These are phyloP conservation scores for Acropora tenuis DNA, from an alignment of 64 coral and sea anemone species.

Conservation along the genomic window DNA sequence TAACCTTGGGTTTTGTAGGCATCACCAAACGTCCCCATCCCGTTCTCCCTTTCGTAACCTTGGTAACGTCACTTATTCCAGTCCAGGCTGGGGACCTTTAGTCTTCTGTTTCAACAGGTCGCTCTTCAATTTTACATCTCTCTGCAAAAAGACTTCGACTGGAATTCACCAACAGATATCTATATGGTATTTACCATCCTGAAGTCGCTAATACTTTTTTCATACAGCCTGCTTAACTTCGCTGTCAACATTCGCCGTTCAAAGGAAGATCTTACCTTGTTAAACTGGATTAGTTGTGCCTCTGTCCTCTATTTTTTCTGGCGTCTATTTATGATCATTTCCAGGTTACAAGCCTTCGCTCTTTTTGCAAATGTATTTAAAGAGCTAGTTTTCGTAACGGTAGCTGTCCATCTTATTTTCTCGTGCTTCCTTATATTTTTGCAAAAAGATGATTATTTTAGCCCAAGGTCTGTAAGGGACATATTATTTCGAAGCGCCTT, in stretches of 20 bases:
- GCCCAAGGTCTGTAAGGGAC: neutral
- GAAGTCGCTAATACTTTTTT: conserved; percentile 29
- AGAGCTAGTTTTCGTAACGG: neutral
- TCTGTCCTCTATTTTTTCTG: conserved; percentile 17
- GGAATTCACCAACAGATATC: neutral
- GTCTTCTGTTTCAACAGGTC: neutral
- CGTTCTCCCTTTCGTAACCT: too few relatives aligned
- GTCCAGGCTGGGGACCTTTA: too few relatives aligned
- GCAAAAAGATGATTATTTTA: conserved; percentile 5
- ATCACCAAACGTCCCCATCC: too few relatives aligned
- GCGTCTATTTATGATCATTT: conserved; percentile 18
- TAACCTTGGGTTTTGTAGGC: too few relatives aligned
- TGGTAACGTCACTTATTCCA: too few relatives aligned
- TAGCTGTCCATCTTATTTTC: neutral
- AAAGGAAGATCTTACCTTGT: neutral
- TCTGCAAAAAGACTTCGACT: conserved; percentile 11
- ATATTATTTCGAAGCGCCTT: conserved; percentile 15
- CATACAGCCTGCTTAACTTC: conserved; percentile 5
- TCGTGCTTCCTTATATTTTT: neutral
- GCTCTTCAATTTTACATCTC: conserved; percentile 23
- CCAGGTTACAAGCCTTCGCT: neutral
- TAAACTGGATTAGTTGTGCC: neutral
- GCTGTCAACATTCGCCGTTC: neutral
- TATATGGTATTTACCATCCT: neutral
- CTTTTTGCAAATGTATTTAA: conserved; percentile 6